Percentiles rank a stretch among this genome's conserved stretches.
Evolutionary conservation across 2,113 vertebrate genomes (phyloP).

Genomic region (Lepidothrix coronata): DNA sequence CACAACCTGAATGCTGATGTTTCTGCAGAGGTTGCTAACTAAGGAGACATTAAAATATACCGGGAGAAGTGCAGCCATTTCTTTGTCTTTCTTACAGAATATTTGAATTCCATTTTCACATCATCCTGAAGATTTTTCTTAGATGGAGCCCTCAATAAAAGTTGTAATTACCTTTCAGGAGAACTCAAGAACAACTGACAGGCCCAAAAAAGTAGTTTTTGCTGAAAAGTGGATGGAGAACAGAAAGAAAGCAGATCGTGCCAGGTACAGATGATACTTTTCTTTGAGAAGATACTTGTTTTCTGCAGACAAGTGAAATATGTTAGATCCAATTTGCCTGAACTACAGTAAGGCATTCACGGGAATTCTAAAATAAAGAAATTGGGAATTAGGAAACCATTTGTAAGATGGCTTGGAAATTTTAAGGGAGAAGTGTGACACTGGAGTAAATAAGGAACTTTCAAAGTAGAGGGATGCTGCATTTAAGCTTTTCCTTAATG

Average conservation of each 20-base stretch:
- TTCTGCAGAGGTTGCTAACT: neutral
- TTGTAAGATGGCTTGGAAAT: neutral
- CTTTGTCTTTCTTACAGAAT: neutral
- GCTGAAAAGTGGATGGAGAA: neutral
- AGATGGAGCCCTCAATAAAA: neutral
- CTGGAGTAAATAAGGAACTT: neutral
- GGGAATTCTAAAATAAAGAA: neutral
- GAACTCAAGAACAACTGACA: neutral
- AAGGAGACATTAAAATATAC: neutral
- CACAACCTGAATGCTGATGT: rapidly evolving
- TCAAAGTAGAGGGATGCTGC: neutral
- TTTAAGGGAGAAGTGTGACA: neutral
- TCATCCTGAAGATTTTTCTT: neutral
- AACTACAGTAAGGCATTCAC: neutral
- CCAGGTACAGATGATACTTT: neutral
- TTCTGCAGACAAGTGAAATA: neutral
- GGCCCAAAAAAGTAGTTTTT: neutral
- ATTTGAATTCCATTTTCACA: neutral
- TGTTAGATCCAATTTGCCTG: neutral
- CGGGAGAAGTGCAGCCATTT: neutral
- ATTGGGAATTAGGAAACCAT: neutral
- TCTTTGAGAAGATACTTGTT: neutral
- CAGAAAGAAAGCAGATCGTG: neutral
- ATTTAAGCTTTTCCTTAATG: neutral
- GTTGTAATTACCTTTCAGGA: neutral